Percentiles rank a stretch among this genome's conserved stretches.
phyloP scores from a whole-genome alignment of 2,888 invertebrate genomes.

The Neoitamus cyanurus region DNA sequence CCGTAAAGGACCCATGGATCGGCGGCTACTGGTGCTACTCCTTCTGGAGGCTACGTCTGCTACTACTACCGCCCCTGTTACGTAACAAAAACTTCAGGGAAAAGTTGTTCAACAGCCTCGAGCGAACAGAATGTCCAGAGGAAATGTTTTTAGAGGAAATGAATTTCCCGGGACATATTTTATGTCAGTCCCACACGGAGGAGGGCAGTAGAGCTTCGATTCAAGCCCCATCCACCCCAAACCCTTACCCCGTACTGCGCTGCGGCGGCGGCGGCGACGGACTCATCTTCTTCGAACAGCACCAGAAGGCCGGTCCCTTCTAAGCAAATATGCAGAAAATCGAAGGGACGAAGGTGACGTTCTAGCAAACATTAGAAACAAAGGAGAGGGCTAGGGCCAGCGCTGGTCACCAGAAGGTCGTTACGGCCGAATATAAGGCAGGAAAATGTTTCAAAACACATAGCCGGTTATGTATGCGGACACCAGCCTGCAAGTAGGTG shows the following conservation, averaged over 20 bases:
- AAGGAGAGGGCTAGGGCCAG: neutral
- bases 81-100: constrained; percentile 42
- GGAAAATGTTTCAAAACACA: neutral
- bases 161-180: constrained; percentile 49
- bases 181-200: constrained; percentile 42
- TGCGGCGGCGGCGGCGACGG: neutral
- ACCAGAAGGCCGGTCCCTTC: neutral
- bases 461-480: neutral
- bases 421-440: neutral
- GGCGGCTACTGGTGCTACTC: neutral
- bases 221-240: neutral
- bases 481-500: neutral
- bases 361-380: constrained; percentile 19
- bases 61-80: neutral
- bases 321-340: constrained; percentile 34
- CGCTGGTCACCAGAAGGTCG: neutral
- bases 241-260: neutral
- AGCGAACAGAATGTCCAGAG: constrained; percentile 44
- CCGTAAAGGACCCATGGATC: neutral
- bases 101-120: constrained; percentile 48
- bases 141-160: constrained; percentile 50
- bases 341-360: constrained; percentile 12
- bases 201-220: neutral
- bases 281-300: neutral
- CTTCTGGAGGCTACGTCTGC: neutral